A percentile compares a stretch with the other conserved stretches of the same genome.
Evolutionary conservation across 2,797 vertebrate genomes (phyloP).

Genomic region (Kryptopterus vitreolus): DNA sequence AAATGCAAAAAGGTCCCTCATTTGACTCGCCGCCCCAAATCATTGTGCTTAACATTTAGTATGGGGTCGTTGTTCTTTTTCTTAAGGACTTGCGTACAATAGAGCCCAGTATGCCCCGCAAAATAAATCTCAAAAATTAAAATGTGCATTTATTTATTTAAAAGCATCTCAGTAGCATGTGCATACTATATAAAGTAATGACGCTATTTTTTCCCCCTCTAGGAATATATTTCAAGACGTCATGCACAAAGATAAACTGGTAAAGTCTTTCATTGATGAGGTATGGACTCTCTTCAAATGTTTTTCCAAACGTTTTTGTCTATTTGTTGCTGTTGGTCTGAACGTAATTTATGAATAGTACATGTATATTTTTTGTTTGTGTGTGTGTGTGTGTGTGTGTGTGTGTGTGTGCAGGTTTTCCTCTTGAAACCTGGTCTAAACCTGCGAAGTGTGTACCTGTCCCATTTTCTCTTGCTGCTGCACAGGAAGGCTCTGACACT

Average conservation of each 20-base stretch:
- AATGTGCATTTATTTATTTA: neutral
- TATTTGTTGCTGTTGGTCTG: neutral
- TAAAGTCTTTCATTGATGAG: conserved; percentile 94
- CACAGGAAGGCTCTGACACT: conserved; percentile 95
- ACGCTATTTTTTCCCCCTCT: conserved; percentile 2
- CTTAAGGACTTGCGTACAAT: no score
- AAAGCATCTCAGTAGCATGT: neutral
- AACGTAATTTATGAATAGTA: neutral
- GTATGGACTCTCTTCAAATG: conserved; percentile 68
- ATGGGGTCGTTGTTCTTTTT: no score
- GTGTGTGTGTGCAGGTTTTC: conserved; percentile 83
- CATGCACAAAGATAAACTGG: conserved; percentile 87
- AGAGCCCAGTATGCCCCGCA: no score
- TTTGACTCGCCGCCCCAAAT: no score
- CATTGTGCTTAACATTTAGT: no score
- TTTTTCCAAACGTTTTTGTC: neutral
- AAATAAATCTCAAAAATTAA: no score
- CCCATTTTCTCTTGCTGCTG: conserved; percentile 92
- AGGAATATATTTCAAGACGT: conserved; percentile 98
- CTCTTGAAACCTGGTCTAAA: conserved; percentile 91
- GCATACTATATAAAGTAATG: neutral
- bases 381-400: neutral
- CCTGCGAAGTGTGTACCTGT: conserved; percentile 88
- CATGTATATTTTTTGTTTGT: neutral
- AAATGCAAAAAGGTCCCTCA: no score